Evolutionary conservation across 92 coral and sea anemone genomes (phyloP), one percentile per base, ranked within the genome.

Genomic region (Isaurus tuberculatus): DNA sequence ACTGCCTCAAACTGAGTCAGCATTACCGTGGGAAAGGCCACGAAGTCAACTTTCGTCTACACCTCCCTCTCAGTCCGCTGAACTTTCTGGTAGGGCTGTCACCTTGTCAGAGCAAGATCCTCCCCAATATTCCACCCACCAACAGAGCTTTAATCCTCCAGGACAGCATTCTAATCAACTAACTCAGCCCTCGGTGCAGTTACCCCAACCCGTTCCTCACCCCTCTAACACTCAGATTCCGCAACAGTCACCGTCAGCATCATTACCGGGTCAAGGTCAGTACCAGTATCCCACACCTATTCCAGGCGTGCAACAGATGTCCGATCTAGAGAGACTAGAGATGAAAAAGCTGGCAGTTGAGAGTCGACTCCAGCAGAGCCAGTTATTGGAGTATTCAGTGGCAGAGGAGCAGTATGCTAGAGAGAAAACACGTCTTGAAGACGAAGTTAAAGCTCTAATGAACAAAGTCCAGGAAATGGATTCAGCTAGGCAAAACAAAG

Each of bases 391-490:
- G 63, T 89, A 87, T 69, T 79, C 94, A 48, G 91, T 83, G 57
- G 81, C 79, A 10, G 81, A 61, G 60, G 93, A 92, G 23, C 92
- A 86, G 34, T 81, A 83, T 64, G 86, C 78, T 8, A 74, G 87
- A 28, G 90, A 90, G 64, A 88, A 87, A 61, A 70, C 83, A 17
- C 94, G 90, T 60, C 77, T 86, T 36, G 95, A 91, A 46, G 90
- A 88, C 28, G 95, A 95, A 81, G 83, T 93, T 75, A 92, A 85
- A 55, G 88, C 72, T 7, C 85, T 95, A 83, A 81, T 95, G 91
- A 90, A 83, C 73, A 93, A 79, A 72, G 86, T 93, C 32, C 97
- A 91, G 29, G 91, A 88, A 23, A 87, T 88, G 87, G 95, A 95
- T 72, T 79, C 79, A 4, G 60, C 40, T 65, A 81, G 83, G 33